phyloP scores from a whole-genome alignment of 2,888 invertebrate genomes.

The Aspidiotus destructor region DNA sequence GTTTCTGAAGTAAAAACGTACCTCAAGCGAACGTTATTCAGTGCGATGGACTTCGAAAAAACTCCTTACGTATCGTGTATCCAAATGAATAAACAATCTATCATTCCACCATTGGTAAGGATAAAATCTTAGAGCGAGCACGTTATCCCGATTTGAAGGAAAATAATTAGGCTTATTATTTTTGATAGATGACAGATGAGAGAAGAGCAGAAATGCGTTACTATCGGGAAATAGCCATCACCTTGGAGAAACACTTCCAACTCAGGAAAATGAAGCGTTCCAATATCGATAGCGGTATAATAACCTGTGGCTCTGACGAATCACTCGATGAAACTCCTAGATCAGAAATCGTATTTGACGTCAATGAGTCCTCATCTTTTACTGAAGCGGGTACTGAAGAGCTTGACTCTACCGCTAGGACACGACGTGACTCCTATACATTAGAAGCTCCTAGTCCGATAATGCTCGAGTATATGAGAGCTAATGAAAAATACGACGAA shows the following conservation, averaged over 20 bases:
- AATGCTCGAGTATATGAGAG: slow-evolving; percentile 35
- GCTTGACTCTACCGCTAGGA: background rate
- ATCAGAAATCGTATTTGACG: background rate
- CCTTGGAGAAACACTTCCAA: slow-evolving; percentile 34
- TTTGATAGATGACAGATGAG: slow-evolving; percentile 35
- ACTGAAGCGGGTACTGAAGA: background rate
- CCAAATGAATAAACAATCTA: slow-evolving; percentile 34
- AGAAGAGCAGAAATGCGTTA: slow-evolving; percentile 35
- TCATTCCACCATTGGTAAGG: slow-evolving; percentile 36
- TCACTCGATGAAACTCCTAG: background rate
- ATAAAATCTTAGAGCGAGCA: background rate
- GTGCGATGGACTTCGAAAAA: slow-evolving; percentile 5
- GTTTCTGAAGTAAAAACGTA: too few species aligned
- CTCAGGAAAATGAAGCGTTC: slow-evolving; percentile 21
- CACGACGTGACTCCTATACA: slow-evolving; percentile 38
- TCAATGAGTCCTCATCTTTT: background rate
- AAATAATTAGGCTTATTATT: background rate
- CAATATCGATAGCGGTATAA: slow-evolving; percentile 34
- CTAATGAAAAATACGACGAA: background rate
- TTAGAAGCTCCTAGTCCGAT: slow-evolving; percentile 38
- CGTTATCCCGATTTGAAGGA: background rate
- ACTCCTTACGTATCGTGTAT: slow-evolving; percentile 35
- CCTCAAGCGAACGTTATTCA: too few species aligned
- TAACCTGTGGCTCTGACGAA: slow-evolving; percentile 22
- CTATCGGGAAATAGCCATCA: slow-evolving; percentile 35